phyloP scores from a whole-genome alignment of 2,113 vertebrate species.

The Procavia capensis region DNA sequence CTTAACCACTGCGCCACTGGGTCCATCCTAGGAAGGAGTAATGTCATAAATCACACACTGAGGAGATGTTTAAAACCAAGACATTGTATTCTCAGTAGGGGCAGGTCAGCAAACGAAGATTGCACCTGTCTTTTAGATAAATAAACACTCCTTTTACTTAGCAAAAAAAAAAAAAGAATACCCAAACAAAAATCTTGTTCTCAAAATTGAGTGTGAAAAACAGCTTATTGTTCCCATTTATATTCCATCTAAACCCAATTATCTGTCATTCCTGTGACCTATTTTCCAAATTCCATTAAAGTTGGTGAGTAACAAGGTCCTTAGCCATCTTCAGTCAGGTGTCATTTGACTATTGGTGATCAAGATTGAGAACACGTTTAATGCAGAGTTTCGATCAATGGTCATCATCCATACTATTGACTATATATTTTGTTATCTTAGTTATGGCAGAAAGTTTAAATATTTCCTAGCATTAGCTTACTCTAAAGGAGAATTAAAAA shows the following conservation, averaged over 20 bases:
- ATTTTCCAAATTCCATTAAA: slow-evolving; percentile 76
- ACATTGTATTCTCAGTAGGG: neutral
- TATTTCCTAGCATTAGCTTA: slow-evolving; percentile 46
- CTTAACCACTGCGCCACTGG: no score
- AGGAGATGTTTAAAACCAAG: slow-evolving; percentile 55
- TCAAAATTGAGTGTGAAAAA: slow-evolving; percentile 55
- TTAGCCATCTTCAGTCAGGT: slow-evolving; percentile 71
- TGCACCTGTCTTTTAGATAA: neutral
- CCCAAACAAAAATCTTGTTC: neutral
- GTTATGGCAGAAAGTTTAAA: slow-evolving; percentile 49
- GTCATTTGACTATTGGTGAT: slow-evolving; percentile 77
- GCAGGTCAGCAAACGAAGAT: slow-evolving; percentile 20
- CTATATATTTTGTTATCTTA: slow-evolving; percentile 77
- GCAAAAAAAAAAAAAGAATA: neutral
- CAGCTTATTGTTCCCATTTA: neutral
- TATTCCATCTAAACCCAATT: slow-evolving; percentile 59
- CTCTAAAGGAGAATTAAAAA: slow-evolving; percentile 10
- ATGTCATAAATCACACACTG: slow-evolving; percentile 57
- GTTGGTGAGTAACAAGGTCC: slow-evolving; percentile 57
- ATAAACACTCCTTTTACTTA: neutral
- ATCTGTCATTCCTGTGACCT: slow-evolving; percentile 59
- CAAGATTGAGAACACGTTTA: slow-evolving; percentile 74
- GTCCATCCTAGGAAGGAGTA: slow-evolving; percentile 24
- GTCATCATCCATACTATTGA: slow-evolving; percentile 75
- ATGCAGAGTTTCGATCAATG: slow-evolving; percentile 79